Conservation (phyloP, 2,113 vertebrate species). For the Plectropomus leopardus region DNA sequence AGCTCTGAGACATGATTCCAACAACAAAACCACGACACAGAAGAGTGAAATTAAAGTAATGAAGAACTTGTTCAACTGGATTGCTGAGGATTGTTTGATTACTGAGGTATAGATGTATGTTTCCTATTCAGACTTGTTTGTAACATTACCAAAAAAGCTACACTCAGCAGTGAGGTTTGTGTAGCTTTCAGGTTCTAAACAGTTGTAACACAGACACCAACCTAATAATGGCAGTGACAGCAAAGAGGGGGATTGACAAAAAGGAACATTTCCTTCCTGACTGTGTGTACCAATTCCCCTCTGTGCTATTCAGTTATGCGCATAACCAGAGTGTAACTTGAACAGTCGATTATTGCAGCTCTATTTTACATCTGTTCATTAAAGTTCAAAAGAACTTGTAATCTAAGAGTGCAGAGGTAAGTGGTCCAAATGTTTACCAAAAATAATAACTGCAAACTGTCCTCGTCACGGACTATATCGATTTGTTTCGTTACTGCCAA, state of each 20-base stretch:
- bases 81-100: slow-evolving; percentile 67
- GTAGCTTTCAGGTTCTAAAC: slow-evolving; percentile 37
- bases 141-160: slow-evolving; percentile 33
- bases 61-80: slow-evolving; percentile 34
- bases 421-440: slow-evolving; percentile 44
- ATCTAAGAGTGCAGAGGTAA: slow-evolving; percentile 56
- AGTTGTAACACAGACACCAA: slow-evolving; percentile 19
- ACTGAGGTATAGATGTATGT: slow-evolving; percentile 73
- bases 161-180: slow-evolving; percentile 67
- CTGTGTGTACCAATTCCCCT: slow-evolving; percentile 11
- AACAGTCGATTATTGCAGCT: slow-evolving; percentile 40
- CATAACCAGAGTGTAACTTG: slow-evolving; percentile 22
- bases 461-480: slow-evolving; percentile 24
- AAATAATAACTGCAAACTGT: slow-evolving; percentile 24
- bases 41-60: slow-evolving; percentile 34
- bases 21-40: slow-evolving; percentile 17
- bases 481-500: slow-evolving; percentile 42
- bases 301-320: slow-evolving; percentile 26
- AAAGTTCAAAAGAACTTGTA: slow-evolving; percentile 37
- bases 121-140: slow-evolving; percentile 50
- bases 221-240: slow-evolving; percentile 27
- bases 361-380: slow-evolving; percentile 28
- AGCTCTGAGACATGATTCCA: slow-evolving; percentile 22
- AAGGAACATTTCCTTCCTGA: slow-evolving; percentile 15
- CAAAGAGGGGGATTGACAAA: slow-evolving; percentile 16